Evolutionary conservation across 1,140 invertebrate genomes (phyloP).

Genomic region (Drosophila orena): DNA sequence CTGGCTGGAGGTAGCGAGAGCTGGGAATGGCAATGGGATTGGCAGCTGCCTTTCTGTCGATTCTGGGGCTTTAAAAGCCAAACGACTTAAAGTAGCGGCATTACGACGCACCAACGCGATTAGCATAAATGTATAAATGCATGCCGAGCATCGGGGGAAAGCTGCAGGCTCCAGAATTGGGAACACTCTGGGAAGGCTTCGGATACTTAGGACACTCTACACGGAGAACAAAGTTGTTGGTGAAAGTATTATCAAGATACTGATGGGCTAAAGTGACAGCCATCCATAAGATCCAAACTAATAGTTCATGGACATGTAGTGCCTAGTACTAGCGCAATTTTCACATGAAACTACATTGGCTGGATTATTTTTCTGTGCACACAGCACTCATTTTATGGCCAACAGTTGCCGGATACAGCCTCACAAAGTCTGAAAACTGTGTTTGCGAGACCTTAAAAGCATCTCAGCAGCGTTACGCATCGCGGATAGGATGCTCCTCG

Average conservation of each 20-base stretch:
- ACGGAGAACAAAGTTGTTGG: too few relatives aligned
- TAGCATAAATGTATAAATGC: constrained; percentile 84
- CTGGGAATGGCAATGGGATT: constrained; percentile 12
- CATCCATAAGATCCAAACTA: too few relatives aligned
- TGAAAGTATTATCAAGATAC: too few relatives aligned
- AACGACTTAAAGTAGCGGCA: constrained; percentile 80
- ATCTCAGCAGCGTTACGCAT: constrained; percentile 40
- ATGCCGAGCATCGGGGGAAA: constrained; percentile 46
- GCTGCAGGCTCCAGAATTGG: not conserved
- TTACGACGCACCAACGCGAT: constrained; percentile 76
- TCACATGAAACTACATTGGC: too few relatives aligned
- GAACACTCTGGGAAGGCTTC: constrained; percentile 1
- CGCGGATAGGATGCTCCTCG: constrained; percentile 54
- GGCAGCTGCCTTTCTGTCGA: constrained; percentile 56
- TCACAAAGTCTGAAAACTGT: constrained; percentile 16
- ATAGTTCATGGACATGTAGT: too few relatives aligned
- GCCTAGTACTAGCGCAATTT: rapidly evolving
- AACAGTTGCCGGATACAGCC: not conserved
- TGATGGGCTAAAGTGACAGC: too few relatives aligned
- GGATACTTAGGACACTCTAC: not conserved
- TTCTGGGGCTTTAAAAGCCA: constrained; percentile 68
- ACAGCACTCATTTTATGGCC: not conserved
- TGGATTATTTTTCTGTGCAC: not conserved
- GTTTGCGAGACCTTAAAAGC: constrained; percentile 18
- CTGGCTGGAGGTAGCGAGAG: constrained; percentile 15